Evolutionary conservation across 2,888 invertebrate genomes (phyloP), one percentile per base, ranked within the genome.

Genomic region (Drosophila birchii): DNA sequence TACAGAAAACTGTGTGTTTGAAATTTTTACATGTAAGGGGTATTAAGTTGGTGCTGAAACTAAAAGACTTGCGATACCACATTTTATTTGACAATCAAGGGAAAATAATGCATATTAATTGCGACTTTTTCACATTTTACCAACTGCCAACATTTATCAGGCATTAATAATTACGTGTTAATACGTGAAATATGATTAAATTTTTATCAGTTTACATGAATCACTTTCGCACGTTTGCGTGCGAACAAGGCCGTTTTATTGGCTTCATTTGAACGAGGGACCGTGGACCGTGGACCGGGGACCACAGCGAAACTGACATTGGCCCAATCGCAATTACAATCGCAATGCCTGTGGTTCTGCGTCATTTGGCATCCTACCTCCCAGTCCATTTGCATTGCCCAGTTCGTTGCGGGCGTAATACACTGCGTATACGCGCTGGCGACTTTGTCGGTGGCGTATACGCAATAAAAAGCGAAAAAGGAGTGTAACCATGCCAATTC

Each of bases 391-490:
- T 57, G 41, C 38, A 36, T 39, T 69, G 53, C 66, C 69, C 69
- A 77, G 78, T 81, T 78, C 80, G 76, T 75, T 55, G 71, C 68
- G 69, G 80, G 77, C 70, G 69, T 64, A 70, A 61, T 78, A 75
- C 66, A 57, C 49, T 58, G 71, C 60, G 60, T 61, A 60, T 60
- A 56, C 56, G 56, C 34, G 23, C 2, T 56, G 60, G 36, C 43
- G 29, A 43, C 49, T 29, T 11, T 32, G 11, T 16, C 41, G 23
- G 26, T 23, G 47, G 85, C 80, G 84, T 82, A 84, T 82, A 80
- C 84, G 85, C 69, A 84, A 87, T 87, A 79, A 87, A 84, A 60
- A 68, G 67, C 66, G 54, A 39, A 74, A 72, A 74, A 69, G 73
- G 55, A 64, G 44, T 53, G 9, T 23, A 58, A 29, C 51, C 51